Base-by-base conservation (phyloP, 2,113 vertebrate genomes). In the Myotis yumanensis region DNA sequence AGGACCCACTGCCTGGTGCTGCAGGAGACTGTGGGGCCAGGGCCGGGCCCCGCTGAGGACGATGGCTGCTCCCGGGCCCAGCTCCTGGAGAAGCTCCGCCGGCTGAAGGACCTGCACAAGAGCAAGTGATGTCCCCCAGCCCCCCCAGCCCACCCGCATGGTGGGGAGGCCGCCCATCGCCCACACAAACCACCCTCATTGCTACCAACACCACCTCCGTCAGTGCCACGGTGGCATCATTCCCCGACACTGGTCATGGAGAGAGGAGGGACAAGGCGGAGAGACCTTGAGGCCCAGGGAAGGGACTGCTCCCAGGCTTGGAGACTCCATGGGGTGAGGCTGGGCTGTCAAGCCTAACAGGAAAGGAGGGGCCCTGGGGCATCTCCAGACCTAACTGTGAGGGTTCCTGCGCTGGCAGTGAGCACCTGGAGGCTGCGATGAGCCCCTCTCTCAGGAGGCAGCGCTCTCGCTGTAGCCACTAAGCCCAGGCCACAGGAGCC, bases 71-170 rank as follows among this genome's bases (percentile, higher is more conserved):
- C 99, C 94, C 98, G 99, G 7, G 99, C 99, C 37, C 98, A 99
- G 0, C 98, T 99, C 35, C 98, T 99, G 86, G 99, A 99, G 93
- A 99, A 99, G 96, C 98, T 99, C 46, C 98, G 99, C 8, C 98
- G 98, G 69, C 98, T 98, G 72, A 99, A 99, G 97, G 99, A 99
- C 91, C 97, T 98, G 76, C 99, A 98, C 98, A 99, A 99, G 97
- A 98, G 98, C 97, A 93, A 98, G 97, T 95, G 83, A 97, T 92
- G 5, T 86, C 62, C 81, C 81, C 75, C n/a, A 5, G n/a, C 75
- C 32, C 8, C 69, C 73, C 77, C 71, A 23, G 37, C 81, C 77
- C 32, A 4, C 25, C 52, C 23, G 3, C 9, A 0, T 0, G 0
- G 82, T 11, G 84, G 88, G 85, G 90, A 89, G 72, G 43, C 93